Evolutionary conservation across 2,797 vertebrate genomes (phyloP).

Genomic region (Petrocephalus sullivani): DNA sequence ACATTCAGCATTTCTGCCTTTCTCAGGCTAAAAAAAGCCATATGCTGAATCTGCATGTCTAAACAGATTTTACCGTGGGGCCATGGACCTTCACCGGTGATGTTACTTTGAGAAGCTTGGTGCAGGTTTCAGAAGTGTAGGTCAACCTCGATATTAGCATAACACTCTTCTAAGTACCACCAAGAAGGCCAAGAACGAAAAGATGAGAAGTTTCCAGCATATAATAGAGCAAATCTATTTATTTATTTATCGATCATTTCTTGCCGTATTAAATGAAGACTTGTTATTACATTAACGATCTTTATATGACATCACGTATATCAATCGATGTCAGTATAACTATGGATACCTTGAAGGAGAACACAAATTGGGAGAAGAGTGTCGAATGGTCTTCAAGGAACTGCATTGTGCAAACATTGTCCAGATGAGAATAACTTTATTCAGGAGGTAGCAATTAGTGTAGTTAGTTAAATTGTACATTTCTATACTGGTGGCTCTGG

Average conservation of each 20-base stretch:
- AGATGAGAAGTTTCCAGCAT: background rate
- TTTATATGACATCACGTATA: background rate
- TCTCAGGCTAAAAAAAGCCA: background rate
- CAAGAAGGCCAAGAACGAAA: background rate
- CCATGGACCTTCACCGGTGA: background rate
- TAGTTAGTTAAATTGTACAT: no score
- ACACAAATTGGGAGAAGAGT: background rate
- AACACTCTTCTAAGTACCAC: background rate
- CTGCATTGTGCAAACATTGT: background rate
- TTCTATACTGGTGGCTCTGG: no score
- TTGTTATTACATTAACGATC: background rate
- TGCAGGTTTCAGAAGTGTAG: background rate
- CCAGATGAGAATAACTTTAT: background rate
- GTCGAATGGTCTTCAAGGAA: background rate
- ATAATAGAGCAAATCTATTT: background rate
- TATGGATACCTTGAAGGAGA: background rate
- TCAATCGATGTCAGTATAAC: background rate
- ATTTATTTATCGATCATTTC: background rate
- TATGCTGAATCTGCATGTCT: background rate
- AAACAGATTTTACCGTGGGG: background rate
- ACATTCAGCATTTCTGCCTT: background rate
- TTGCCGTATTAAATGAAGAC: background rate
- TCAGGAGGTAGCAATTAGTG: background rate
- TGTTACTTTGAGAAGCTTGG: background rate
- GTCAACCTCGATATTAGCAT: background rate